Evolutionary conservation across 1,140 invertebrate species (phyloP), one percentile per base, ranked within the genome.

Genomic region (Drosophila novamexicana): DNA sequence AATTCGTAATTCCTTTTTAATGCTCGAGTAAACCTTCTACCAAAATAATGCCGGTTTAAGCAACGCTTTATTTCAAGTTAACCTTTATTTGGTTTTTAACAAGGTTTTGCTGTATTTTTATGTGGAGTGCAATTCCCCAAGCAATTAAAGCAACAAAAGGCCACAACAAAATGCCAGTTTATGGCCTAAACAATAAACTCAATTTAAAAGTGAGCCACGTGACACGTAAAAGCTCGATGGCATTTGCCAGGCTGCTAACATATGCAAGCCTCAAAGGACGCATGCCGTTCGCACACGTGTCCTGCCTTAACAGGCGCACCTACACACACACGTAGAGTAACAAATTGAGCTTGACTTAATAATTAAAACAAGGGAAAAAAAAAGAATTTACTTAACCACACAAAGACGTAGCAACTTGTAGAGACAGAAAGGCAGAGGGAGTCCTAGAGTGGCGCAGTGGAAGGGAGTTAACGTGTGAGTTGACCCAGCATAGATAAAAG

Each of bases 341-440:
- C 74, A 77, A 77, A 69, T 80, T 63, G 78, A 80, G 70, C 70
- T 80, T 74, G 78, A 75, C 78, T 77, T 67, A 77, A 78, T 78
- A 80, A 80, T 78, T 80, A 76, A 80, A 72, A 68, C 57, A 65
- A 70, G 22, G 22, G 22, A 5, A 45, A 67, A 44, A 77, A 59
- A 54, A 66, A 52, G 73, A 77, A 77, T 77, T 77, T 74, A 77
- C 74, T 73, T 79, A 74, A 54, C 77, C 54, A 49, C 58, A 73
- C 18, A 59, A 4, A 63, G 22, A 0, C 22, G 22, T 29, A 29
- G 22, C 22, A 29, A 29, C 22, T 29, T 29, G 10, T 34, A n/a
- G 42, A 45, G 32, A 16, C 57, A 32, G 16, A 32, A 6, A 29
- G 34, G 10, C 16, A 7, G 39, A 6, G 14, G 29, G 12, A 56